Evolutionary conservation across 2,113 vertebrate species (phyloP).

Genomic region (Cercocebus atys): DNA sequence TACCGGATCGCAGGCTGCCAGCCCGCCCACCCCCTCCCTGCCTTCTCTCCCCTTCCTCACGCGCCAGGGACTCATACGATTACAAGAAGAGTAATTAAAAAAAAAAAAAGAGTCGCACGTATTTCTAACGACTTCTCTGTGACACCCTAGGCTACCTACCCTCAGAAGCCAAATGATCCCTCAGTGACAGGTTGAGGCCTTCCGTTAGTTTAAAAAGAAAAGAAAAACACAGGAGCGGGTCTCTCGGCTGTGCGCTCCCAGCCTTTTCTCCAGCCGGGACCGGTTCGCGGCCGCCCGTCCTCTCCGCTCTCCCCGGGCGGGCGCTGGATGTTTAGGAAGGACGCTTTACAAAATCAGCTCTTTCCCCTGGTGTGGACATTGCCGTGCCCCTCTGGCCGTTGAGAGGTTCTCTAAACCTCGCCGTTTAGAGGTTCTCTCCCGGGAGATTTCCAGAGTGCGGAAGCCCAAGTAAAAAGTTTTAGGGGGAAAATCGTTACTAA

Average conservation of each 20-base stretch:
- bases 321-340: neutral
- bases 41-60: neutral
- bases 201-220: slow-evolving; percentile 5
- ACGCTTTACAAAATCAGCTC: neutral
- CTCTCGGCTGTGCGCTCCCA: neutral
- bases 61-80: neutral
- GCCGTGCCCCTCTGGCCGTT: too few relatives aligned
- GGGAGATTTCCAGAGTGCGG: neutral
- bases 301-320: neutral
- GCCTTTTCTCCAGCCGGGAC: neutral
- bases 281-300: neutral
- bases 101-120: neutral
- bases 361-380: neutral
- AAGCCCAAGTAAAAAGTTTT: slow-evolving; percentile 50
- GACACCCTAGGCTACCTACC: neutral
- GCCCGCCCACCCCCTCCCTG: neutral
- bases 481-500: neutral
- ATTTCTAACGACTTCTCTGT: neutral
- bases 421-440: neutral
- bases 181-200: neutral
- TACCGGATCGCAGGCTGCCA: slow-evolving; percentile 25
- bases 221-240: neutral
- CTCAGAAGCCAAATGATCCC: neutral
- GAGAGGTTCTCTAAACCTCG: too few relatives aligned
- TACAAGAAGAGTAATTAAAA: neutral